A percentile compares a stretch with the other conserved stretches of the same genome.
phyloP scores from a whole-genome alignment of 2,888 invertebrate species.

The Pteria penguin region DNA sequence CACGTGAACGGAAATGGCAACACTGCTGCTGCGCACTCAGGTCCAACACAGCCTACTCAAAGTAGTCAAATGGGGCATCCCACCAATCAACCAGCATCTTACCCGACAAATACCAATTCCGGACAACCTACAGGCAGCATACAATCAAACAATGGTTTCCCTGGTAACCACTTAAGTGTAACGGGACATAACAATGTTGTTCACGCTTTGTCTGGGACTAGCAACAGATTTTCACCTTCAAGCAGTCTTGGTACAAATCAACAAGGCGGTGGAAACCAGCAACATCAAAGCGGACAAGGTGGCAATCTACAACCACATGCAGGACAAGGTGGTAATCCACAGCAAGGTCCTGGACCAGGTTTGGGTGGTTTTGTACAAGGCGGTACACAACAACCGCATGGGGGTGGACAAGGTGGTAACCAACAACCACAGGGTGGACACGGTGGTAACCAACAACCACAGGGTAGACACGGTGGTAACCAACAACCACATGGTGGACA shows the following conservation, averaged over 20 bases:
- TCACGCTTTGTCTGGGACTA: neutral
- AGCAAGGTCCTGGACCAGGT: neutral
- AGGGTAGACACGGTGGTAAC: neutral
- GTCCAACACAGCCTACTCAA: neutral
- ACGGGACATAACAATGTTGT: neutral
- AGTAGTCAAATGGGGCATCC: neutral
- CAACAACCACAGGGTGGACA: neutral
- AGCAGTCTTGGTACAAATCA: neutral
- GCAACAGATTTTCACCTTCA: neutral
- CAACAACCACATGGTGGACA: neutral
- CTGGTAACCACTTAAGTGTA: neutral
- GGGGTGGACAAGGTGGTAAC: neutral
- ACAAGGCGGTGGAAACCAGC: neutral
- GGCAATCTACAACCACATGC: neutral
- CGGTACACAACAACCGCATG: neutral
- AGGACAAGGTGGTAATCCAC: neutral
- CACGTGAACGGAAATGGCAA: constrained; percentile 5
- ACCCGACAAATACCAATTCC: neutral
- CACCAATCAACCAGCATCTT: neutral
- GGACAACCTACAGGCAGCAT: neutral
- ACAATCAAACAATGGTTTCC: neutral
- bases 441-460: neutral
- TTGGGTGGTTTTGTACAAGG: no score
- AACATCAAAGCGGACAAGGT: neutral
- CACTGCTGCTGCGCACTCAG: neutral